Evolutionary conservation across 2,797 vertebrate genomes (phyloP).

Genomic region (Gymnothorax javanicus): DNA sequence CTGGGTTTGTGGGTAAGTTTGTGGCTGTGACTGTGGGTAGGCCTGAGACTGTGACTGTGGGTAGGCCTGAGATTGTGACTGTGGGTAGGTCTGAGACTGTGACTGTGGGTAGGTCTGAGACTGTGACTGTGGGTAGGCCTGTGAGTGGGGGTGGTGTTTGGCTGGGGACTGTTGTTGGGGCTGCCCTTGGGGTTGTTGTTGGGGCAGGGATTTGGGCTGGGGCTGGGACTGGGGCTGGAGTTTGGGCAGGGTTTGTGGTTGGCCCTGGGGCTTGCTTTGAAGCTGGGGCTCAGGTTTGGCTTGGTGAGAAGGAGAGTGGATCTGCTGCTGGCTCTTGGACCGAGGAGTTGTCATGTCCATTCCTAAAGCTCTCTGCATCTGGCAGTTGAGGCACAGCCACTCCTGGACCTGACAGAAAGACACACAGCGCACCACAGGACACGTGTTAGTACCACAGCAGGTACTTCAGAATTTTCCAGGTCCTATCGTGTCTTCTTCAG

Average conservation of each 20-base stretch:
- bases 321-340: conserved; percentile 97
- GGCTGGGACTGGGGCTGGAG: conserved; percentile 25
- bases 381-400: conserved; percentile 98
- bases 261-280: conserved; percentile 55
- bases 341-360: conserved; percentile 98
- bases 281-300: conserved; percentile 76
- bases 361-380: conserved; percentile 98
- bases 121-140: conserved; percentile 40
- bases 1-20: conserved; percentile 44
- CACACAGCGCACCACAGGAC: conserved; percentile 20
- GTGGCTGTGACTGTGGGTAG: conserved; percentile 52
- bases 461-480: neutral
- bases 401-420: conserved; percentile 84
- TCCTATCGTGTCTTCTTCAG: neutral
- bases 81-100: neutral
- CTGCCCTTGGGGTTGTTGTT: conserved; percentile 39
- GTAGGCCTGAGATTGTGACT: neutral
- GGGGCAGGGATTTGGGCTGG: conserved; percentile 39
- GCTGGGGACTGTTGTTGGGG: conserved; percentile 54
- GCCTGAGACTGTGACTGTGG: neutral
- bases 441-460: conserved; percentile 3
- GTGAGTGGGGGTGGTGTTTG: conserved; percentile 44
- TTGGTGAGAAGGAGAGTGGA: conserved; percentile 87
- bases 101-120: neutral
- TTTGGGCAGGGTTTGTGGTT: conserved; percentile 43